Evolutionary conservation across 2,797 vertebrate genomes (phyloP).

Genomic region (Pipistrellus kuhlii): DNA sequence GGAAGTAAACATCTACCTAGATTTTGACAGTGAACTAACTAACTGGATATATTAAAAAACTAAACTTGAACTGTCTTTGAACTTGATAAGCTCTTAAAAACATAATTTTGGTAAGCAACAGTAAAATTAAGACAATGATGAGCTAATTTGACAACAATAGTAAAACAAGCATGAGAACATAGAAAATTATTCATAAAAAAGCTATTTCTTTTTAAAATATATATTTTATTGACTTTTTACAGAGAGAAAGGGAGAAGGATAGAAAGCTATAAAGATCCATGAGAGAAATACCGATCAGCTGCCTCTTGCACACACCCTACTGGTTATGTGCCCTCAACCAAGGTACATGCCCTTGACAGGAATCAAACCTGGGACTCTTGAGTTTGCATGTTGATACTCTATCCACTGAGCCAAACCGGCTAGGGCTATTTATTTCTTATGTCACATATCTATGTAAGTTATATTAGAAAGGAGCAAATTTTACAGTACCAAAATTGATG

Average conservation of each 20-base stretch:
- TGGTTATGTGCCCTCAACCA: no score
- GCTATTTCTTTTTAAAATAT: not conserved
- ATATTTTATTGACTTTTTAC: no score
- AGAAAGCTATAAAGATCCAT: no score
- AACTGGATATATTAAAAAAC: slow-evolving; percentile 73
- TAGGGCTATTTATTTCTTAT: not conserved
- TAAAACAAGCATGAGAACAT: not conserved
- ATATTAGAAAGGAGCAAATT: not conserved
- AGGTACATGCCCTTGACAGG: no score
- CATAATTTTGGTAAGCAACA: slow-evolving; percentile 70
- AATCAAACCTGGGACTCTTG: no score
- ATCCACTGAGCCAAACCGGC: no score
- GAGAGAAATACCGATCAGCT: no score
- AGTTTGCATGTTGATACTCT: no score
- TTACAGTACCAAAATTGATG: not conserved
- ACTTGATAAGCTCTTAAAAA: slow-evolving; percentile 72
- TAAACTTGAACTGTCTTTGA: slow-evolving; percentile 81
- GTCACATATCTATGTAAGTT: not conserved
- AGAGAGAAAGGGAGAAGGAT: no score
- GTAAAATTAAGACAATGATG: slow-evolving; percentile 73
- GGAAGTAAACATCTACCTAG: slow-evolving; percentile 50
- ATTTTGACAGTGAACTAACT: slow-evolving; percentile 77
- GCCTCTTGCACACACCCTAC: no score
- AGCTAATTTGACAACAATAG: slow-evolving; percentile 20
- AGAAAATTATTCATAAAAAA: slow-evolving; percentile 63